A percentile compares a stretch with the other conserved stretches of the same genome.
Conservation (phyloP, 2,797 vertebrate genomes). For the Ficedula albicollis region DNA sequence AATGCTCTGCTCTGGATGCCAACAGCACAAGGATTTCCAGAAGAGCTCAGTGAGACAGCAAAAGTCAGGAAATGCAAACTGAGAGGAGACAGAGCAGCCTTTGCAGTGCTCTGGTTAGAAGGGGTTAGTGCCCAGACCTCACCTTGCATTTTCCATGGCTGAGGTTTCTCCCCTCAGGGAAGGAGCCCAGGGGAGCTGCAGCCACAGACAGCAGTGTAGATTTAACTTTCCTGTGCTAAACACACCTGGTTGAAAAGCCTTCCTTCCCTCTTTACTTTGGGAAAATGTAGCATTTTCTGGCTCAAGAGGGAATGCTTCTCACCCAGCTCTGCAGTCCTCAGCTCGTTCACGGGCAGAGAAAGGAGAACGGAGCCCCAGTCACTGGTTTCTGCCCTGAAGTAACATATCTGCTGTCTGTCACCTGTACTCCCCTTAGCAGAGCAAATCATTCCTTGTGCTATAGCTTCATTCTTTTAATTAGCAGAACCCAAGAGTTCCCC, state of each 20-base stretch:
- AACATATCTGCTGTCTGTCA: neutral
- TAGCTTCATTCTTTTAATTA: neutral
- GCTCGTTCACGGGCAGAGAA: neutral
- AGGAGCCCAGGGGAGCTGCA: neutral
- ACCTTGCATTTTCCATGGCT: neutral
- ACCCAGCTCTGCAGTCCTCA: neutral
- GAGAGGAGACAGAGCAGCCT: neutral
- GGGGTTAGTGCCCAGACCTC: neutral
- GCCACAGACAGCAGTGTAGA: neutral
- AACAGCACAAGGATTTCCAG: fast-evolving
- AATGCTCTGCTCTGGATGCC: neutral
- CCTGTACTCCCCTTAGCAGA: neutral
- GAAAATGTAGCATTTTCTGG: neutral
- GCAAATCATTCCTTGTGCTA: neutral
- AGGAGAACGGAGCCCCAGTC: neutral
- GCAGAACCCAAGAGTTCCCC: neutral
- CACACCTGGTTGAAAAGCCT: neutral
- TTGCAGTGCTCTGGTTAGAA: neutral
- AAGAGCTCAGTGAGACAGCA: neutral
- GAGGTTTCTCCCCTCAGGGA: neutral
- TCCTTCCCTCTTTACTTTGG: neutral
- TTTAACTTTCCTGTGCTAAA: neutral
- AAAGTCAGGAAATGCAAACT: neutral
- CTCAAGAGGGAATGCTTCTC: neutral
- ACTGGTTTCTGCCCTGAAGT: neutral